Conservation (phyloP, 2,888 invertebrate genomes). For the Cryptops parisi region DNA sequence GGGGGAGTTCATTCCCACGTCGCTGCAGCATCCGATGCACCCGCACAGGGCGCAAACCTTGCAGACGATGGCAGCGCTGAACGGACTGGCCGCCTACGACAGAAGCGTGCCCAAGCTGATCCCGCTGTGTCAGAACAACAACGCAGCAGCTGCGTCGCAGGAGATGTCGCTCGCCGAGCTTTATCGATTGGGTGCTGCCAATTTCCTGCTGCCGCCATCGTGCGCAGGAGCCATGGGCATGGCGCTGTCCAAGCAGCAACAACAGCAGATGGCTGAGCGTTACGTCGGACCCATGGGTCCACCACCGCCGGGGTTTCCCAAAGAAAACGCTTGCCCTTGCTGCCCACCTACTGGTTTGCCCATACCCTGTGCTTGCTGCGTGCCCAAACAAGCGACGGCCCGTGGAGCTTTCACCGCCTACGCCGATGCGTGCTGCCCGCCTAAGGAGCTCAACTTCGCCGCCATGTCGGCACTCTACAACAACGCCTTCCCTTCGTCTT, state of each 20-base stretch:
- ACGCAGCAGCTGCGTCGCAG: conserved; percentile 1
- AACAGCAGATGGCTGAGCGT: not conserved
- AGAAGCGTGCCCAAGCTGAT: conserved; percentile 7
- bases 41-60: conserved; percentile 6
- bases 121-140: conserved; percentile 7
- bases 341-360: conserved; percentile 13
- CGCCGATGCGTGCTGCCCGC: not conserved
- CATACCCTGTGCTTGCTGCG: conserved; percentile 15
- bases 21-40: conserved; percentile 11
- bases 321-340: conserved; percentile 12
- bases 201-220: conserved; percentile 10
- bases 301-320: conserved; percentile 3
- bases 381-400: conserved; percentile 8
- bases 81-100: not conserved
- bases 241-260: conserved; percentile 4
- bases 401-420: conserved; percentile 1
- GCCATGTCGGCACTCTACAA: not conserved
- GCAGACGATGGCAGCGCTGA: conserved; percentile 6
- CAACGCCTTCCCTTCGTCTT: not conserved
- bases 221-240: conserved; percentile 4
- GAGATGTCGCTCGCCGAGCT: conserved; percentile 6
- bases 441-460: conserved; percentile 2
- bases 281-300: not conserved
- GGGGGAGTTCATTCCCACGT: conserved; percentile 5
- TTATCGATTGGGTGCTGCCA: conserved; percentile 4